phyloP scores from a whole-genome alignment of 2,113 vertebrate genomes.

The Psittacus erithacus region DNA sequence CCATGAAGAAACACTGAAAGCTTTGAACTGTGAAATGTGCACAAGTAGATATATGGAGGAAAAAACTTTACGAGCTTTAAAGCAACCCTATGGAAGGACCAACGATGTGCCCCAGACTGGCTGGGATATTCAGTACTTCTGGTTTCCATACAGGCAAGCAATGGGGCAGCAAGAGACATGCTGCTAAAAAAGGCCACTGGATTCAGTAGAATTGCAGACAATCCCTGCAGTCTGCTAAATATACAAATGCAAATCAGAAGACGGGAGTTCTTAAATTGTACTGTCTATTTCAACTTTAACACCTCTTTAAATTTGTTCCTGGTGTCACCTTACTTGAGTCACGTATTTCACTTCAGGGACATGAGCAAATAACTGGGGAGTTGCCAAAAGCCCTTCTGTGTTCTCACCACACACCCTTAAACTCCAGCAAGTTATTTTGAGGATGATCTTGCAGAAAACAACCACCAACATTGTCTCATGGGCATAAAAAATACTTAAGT shows the following conservation, averaged over 20 bases:
- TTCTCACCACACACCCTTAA: neutral
- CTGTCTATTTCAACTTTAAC: neutral
- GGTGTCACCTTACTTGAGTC: neutral
- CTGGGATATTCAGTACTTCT: neutral
- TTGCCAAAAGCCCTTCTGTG: neutral
- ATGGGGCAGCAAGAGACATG: neutral
- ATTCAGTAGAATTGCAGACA: neutral
- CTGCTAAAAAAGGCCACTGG: neutral
- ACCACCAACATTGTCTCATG: neutral
- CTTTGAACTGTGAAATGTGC: fast-evolving
- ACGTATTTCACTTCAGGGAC: neutral
- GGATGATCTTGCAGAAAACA: neutral
- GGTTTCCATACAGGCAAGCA: neutral
- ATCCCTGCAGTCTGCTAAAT: neutral
- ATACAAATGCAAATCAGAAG: neutral
- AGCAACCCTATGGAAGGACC: neutral
- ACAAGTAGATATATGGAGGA: neutral
- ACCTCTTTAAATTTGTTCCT: neutral
- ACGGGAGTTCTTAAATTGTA: neutral
- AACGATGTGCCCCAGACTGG: neutral
- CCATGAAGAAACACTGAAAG: neutral
- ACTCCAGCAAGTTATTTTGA: neutral
- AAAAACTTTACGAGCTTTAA: neutral
- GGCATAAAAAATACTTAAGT: neutral
- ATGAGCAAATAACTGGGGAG: neutral